Base-by-base conservation (phyloP, 2,113 vertebrate genomes). In the Progne subis region DNA sequence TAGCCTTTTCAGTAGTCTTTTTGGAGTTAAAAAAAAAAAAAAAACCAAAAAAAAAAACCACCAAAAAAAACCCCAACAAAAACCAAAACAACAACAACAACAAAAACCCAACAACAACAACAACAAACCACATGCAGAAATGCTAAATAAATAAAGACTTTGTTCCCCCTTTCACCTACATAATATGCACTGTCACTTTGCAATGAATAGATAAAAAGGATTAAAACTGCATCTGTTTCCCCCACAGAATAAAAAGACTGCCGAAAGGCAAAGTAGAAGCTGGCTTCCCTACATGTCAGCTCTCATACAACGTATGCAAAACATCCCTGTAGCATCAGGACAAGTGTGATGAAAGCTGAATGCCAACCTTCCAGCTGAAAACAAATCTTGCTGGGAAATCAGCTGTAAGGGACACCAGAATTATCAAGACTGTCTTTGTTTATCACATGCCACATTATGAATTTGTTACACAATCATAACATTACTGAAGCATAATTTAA, bases 281-380 rank as follows among this genome's bases (percentile, higher is more conserved):
- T 69, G 88, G 41, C 69, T 85, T 78, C 41, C 68, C 78, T 65
- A n/a, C 39, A 20, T 17, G 76, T 60, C 95, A 88, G 41, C 76
- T 94, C 89, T 92, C 60, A 75, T 44, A 64, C 56, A 84, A 47
- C 9, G 76, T 60, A 84, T 82, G 87, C 32, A 81, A 78, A 95
- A 88, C 52, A 83, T 56, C 60, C 91, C 91, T 83, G 79, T 37
- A 93, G 88, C 90, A 90, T 64, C 16, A 61, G 56, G 71, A 72
- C 12, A 8, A 77, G 53, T 37, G 49, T 55, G 64, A 75, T 75
- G 86, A 49, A 86, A 91, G 64, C 65, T 52, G 72, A 93, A 84
- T 61, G 64, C 61, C 39, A 64, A 14, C 72, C 69, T 92, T 39
- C 60, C 34, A 70, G 56, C 20, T 78, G 59, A 69, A 87, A 82